Base-by-base conservation (phyloP, 2,888 invertebrate genomes). In the Mythimna pallens region DNA sequence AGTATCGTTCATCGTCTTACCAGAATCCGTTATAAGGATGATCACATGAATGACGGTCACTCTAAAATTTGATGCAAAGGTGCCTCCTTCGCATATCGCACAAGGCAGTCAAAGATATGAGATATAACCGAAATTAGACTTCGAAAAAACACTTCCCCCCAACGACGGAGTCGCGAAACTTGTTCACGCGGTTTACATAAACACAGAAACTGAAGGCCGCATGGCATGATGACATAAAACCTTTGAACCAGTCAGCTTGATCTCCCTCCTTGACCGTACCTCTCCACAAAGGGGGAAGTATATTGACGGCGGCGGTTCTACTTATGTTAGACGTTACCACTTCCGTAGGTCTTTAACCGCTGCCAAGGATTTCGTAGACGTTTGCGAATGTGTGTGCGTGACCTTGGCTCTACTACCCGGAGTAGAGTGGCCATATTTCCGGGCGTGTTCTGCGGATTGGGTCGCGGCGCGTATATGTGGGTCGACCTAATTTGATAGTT, bases 261-360 rank as follows among this genome's bases (percentile, higher is more conserved):
- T 25, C 90, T 76, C 78, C 85, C 78, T 81, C 78, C 82, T 84
- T 85, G 83, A 70, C 80, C 73, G 76, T 79, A 74, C 70, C 66
- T 76, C 68, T 73, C 76, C 54, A 69, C 62, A 74, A 83, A 87
- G 81, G 86, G 89, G 89, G 88, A 88, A 87, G 86, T 87, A 85
- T 87, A 87, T 86, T 88, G 87, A 89, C 87, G 91, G 83, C 91
- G 92, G 88, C 84, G 87, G 92, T 74, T 90, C 94, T 83, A 30
- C 65, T 83, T 90, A 89, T 20, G 67, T 81, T 92, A 93, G 95
- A 78, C 88, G 89, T 62, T 62, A 74, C 79, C 78, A 94, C 94
- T 95, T 96, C 95, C 95, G 95, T 89, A 90, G 94, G 94, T 94
- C 94, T 91, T 82, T 89, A 94, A 92, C 94, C 95, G 93, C 74